These are phyloP conservation scores for Eudyptes chrysolophus DNA, from an alignment of 2,113 vertebrate species.

Conservation along the genomic window DNA sequence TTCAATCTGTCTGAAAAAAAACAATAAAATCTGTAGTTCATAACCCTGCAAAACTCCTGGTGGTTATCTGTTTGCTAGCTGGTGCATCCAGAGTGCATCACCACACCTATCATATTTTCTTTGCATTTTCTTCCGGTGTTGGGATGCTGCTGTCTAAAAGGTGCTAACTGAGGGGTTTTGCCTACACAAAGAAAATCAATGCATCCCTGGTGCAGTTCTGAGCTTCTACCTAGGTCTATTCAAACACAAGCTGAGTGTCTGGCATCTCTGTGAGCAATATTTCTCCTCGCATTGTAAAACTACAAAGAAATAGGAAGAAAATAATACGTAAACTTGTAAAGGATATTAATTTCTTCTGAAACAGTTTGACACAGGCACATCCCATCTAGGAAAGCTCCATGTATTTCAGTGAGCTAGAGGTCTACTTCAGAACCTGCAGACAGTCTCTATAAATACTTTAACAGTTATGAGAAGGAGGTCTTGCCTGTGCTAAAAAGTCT, in stretches of 20 bases:
- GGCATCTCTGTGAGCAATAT: not conserved
- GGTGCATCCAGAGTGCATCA: not conserved
- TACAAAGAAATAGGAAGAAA: not conserved
- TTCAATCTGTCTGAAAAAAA: not conserved
- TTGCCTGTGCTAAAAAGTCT: not conserved
- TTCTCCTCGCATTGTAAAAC: not conserved
- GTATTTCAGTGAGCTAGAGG: not conserved
- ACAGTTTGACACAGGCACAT: too few species aligned
- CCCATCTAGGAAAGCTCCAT: fast-evolving
- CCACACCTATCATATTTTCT: fast-evolving
- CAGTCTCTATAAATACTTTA: not conserved
- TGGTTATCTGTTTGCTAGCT: not conserved
- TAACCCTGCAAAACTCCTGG: not conserved
- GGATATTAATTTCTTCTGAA: not conserved
- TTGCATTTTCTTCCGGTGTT: fast-evolving
- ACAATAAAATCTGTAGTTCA: constrained; percentile 33
- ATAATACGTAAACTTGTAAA: fast-evolving
- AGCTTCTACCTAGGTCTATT: not conserved
- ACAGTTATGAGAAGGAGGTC: too few species aligned
- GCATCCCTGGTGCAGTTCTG: not conserved
- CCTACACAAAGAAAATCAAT: not conserved
- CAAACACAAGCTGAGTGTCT: not conserved
- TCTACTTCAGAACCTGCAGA: not conserved
- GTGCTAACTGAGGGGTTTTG: fast-evolving
- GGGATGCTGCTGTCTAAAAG: not conserved